phyloP scores from a whole-genome alignment of 2,113 vertebrate genomes.

The Platysternon megacephalum region DNA sequence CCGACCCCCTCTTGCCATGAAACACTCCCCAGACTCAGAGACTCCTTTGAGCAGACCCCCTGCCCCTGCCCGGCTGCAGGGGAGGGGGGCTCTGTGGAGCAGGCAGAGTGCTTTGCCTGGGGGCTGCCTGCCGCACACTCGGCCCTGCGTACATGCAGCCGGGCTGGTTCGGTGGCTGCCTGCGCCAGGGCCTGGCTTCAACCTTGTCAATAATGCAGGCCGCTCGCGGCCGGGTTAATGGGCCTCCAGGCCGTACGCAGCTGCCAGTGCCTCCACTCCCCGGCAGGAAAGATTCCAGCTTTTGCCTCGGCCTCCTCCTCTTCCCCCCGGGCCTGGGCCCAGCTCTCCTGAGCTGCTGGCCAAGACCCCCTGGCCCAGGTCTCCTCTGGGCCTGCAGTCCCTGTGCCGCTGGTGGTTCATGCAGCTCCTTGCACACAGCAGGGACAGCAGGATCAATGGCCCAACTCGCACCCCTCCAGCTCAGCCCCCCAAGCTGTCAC shows the following conservation, averaged over 20 bases:
- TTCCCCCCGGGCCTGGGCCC: background rate
- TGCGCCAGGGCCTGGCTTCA: background rate
- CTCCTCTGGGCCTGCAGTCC: background rate
- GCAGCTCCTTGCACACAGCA: background rate
- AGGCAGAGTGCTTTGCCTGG: constrained; percentile 69
- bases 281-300: too few species aligned
- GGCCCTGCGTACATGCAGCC: background rate
- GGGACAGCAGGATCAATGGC: too few species aligned
- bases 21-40: background rate
- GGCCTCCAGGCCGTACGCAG: rapidly evolving
- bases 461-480: too few species aligned
- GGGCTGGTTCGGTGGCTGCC: background rate
- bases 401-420: background rate
- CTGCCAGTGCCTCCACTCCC: background rate
- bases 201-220: constrained; percentile 56
- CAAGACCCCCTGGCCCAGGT: background rate
- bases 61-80: too few species aligned
- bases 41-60: background rate
- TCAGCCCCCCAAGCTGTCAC: background rate
- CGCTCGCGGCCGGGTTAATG: constrained; percentile 38
- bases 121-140: constrained; percentile 44
- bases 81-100: constrained; percentile 19
- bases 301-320: rapidly evolving
- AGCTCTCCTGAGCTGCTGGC: background rate
- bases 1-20: too few species aligned